These are phyloP conservation scores for Pomacea maculata DNA, from an alignment of 1,140 invertebrate genomes.

Conservation along the genomic window DNA sequence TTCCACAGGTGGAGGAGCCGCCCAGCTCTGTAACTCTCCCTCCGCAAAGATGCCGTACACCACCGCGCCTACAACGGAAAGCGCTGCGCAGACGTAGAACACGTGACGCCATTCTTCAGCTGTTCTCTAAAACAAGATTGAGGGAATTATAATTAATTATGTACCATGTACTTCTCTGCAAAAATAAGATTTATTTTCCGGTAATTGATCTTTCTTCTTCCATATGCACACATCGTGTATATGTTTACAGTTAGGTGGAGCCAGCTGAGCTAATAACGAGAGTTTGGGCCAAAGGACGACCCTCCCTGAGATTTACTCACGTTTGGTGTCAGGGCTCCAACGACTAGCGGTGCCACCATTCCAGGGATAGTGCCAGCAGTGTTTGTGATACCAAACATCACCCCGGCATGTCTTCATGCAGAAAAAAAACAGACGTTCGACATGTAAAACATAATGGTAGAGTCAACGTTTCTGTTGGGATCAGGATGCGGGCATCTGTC, in stretches of 20 bases:
- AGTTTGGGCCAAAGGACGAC: no score
- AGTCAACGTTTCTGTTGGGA: no score
- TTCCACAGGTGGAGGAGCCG: neutral
- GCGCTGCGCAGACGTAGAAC: slow-evolving; percentile 75
- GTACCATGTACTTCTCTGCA: neutral
- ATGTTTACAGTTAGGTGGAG: no score
- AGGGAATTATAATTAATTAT: neutral
- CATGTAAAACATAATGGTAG: no score
- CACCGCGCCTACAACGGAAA: slow-evolving; percentile 75
- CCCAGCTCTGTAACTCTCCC: slow-evolving; percentile 83
- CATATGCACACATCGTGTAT: no score
- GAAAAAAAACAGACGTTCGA: neutral
- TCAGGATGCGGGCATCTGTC: no score
- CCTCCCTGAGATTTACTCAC: slow-evolving; percentile 25
- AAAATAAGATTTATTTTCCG: no score
- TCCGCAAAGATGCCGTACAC: slow-evolving; percentile 80
- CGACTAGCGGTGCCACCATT: slow-evolving; percentile 80
- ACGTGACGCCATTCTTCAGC: slow-evolving; percentile 77
- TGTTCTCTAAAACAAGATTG: slow-evolving; percentile 27
- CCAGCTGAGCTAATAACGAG: no score
- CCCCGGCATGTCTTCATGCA: slow-evolving; percentile 70
- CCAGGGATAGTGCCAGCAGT: slow-evolving; percentile 85
- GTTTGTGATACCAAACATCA: slow-evolving; percentile 84
- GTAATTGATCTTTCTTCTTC: no score
- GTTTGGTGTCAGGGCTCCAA: slow-evolving; percentile 75